Base-by-base conservation (phyloP, 2,888 invertebrate genomes). In the Ditula angustiorana region DNA sequence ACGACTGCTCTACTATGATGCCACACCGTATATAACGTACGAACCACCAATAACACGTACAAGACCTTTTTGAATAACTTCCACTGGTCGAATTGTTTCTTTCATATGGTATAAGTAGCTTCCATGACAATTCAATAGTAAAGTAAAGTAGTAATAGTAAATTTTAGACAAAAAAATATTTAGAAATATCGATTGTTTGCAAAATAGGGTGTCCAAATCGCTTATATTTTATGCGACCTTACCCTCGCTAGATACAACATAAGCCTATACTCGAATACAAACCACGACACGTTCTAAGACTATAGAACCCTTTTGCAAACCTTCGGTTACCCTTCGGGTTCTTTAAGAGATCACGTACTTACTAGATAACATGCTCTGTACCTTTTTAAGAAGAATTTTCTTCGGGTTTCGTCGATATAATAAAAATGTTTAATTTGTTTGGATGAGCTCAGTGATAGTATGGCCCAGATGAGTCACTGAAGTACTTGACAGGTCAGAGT, bases 191-290 rank as follows among this genome's bases (percentile, higher is more conserved):
- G 21, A 19, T 7, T 19, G 11, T 1, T n/a, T 2, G 5, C 33
- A 33, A 33, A 23, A 21, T 30, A 23, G 33, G 8, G 2, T 11
- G 2, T 2, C 35, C 23, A 35, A 53, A 53, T 53, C 35, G 52
- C 33, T 53, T 23, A 53, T 53, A 35, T 33, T 53, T 35, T 53
- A 53, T 35, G 52, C 33, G 52, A 19, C 19, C 16, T 13, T 28
- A 28, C 30, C 16, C 49, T 10, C 11, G 11, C 33, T 11, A 13
- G 13, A 19, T 41, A 33, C 50, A 21, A 52, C 52, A 23, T 35
- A 35, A 35, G 33, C 23, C 23, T 19, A n/a, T 30, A 28, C 8
- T 2, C 8, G 49, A 49, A 49, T 30, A 35, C 33, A 21, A 35
- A 23, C 30, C 33, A 35, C 23, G 23, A 35, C 52, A 33, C 33